Evolutionary conservation across 2,113 vertebrate species (phyloP), one percentile per base, ranked within the genome.

Genomic region (Mastomys natalensis): DNA sequence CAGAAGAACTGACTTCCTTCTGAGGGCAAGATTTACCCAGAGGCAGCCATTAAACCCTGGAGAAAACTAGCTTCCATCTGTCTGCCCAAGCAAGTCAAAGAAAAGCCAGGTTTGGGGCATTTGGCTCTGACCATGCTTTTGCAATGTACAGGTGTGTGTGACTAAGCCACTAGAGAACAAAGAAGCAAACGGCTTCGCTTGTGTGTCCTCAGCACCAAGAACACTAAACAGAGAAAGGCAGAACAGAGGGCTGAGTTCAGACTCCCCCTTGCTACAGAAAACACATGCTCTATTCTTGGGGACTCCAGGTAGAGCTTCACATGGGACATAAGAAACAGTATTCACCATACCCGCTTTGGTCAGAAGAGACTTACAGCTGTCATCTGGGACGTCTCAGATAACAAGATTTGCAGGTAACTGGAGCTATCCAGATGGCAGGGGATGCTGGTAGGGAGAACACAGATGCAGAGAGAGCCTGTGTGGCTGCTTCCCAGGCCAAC

Each of bases 321-420:
- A 43, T 1, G 3, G 43, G 31, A 40, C 55, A 62, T 29, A 34
- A 19, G n/a, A 48, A 77, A 40, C 48, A 21, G 11, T 6, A 8
- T 34, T 53, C 82, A 29, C 24, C 3, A 0, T 15, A 6, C 37
- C 78, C 43, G 9, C 37, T 1, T 3, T 1, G 10, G n/a, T 40
- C 80, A 29, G 22, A n/a, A 31, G 68, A 0, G 48, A 10, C 0
- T 17, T 16, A 3, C 0, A 43, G 40, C 29, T 11, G 40, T 31
- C 26, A 19, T 3, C 40, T 15, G 31, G 78, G 76, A 90, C 24
- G 0, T 1, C 31, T 16, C 7, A 21, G 43, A 53, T 16, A 15
- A 78, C 55, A 34, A 19, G 68, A 37, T 8, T 1, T 40, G 16
- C 2, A 62, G 78, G 40, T 15, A 15, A 74, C 1, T 13, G 19